Evolutionary conservation across 2,888 invertebrate genomes (phyloP).

Genomic region (Plebejus argus): DNA sequence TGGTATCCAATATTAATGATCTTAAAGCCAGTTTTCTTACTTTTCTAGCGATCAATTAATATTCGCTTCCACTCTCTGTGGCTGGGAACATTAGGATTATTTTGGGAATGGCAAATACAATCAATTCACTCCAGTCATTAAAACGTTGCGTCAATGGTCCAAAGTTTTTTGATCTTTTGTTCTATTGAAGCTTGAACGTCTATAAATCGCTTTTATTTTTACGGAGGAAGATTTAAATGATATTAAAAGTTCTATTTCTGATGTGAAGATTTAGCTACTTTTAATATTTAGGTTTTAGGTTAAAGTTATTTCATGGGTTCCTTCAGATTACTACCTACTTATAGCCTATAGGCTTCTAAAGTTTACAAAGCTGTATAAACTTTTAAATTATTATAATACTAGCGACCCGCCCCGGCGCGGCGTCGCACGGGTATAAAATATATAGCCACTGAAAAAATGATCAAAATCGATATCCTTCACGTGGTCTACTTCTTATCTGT

Average conservation of each 20-base stretch:
- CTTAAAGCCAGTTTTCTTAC: not conserved
- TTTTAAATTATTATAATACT: no score
- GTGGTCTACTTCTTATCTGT: no score
- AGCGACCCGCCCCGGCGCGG: no score
- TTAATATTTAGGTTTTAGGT: no score
- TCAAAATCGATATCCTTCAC: no score
- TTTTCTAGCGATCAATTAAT: not conserved
- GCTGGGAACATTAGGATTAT: constrained; percentile 24
- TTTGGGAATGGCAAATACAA: constrained; percentile 28
- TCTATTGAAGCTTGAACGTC: not conserved
- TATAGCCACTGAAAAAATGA: no score
- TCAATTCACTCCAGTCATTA: constrained; percentile 28
- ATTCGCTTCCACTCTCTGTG: constrained; percentile 5
- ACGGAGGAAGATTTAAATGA: constrained; percentile 4
- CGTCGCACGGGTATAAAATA: no score
- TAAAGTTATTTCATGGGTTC: not conserved
- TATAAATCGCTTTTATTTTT: constrained; percentile 14
- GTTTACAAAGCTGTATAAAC: no score
- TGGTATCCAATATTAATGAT: not conserved
- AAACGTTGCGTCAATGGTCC: constrained; percentile 12
- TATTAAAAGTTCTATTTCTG: not conserved
- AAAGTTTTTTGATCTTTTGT: constrained; percentile 19
- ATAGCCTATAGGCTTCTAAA: no score
- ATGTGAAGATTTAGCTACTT: not conserved
- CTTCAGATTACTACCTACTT: no score